Base-by-base conservation (phyloP, 2,888 invertebrate species). In the Synanthedon formicaeformis region DNA sequence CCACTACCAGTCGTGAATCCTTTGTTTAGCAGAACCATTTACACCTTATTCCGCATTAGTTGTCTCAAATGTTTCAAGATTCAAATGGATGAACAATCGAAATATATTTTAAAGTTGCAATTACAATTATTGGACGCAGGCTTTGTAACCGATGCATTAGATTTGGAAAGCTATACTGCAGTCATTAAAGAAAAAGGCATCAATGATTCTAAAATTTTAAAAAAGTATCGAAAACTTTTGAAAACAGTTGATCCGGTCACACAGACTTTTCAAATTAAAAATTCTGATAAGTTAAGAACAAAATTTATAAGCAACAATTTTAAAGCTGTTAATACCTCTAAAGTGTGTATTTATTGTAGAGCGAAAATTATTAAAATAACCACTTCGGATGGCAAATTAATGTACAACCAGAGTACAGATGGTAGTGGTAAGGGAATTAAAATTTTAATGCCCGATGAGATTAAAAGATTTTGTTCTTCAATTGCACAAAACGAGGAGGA, bases 1-100 rank as follows among this genome's bases (percentile, higher is more conserved):
- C 95, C 96, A 0, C 81, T 98, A 11, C 92, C 96, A 0, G 94
- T 96, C 0, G 92, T 95, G 54, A 98, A 99, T 88, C 98, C 99
- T 0, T 71, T 99, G 50, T 96, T 96, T 67, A 92, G 94, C 58
- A 92, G 92, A 67, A 89, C 91, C 40, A 86, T 98, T 14, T 90
- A 89, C 53, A 89, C 88, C 1, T 73, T 96, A 8, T 84, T 96
- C 52, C 89, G 90, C 57, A 81, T 92, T 1, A 89, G 91, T 16
- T 96, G 96, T 67, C 73, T 93, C 4, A 81, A 88, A 52, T 96
- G 96, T 71, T 90, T 85, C 60, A 89, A 82, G 62, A 77, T 95
- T 10, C 93, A 94, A 80, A 88, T 83, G 86, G 67, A 75, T 65
- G 80, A 81, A 1, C 72, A 75, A 56, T 70, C 83, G 52, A 91